These are phyloP conservation scores for Drosophila prostipennis DNA, from an alignment of 2,888 invertebrate species.

Conservation along the genomic window DNA sequence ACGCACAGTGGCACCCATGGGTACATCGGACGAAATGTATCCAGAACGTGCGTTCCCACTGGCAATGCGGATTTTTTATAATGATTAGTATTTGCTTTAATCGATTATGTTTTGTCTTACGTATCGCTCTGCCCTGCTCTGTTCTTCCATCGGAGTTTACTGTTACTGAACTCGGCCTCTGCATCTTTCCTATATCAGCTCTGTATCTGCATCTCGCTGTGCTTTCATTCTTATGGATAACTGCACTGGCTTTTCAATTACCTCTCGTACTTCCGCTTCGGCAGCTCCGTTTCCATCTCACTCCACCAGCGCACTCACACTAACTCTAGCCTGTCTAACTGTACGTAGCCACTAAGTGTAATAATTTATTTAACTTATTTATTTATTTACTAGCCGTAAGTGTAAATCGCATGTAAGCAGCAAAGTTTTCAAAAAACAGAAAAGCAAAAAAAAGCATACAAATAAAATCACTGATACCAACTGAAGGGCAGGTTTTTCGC, in stretches of 20 bases:
- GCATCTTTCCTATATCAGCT: not conserved
- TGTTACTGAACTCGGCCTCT: constrained; percentile 43
- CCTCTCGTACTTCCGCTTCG: constrained; percentile 50
- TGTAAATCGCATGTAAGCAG: constrained; percentile 64
- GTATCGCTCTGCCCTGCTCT: constrained; percentile 20
- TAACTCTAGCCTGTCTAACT: constrained; percentile 63
- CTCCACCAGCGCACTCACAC: constrained; percentile 31
- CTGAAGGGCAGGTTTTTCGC: not conserved
- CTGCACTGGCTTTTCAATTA: constrained; percentile 70
- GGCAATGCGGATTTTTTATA: constrained; percentile 44
- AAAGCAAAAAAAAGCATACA: constrained; percentile 59
- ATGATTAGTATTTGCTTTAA: constrained; percentile 71
- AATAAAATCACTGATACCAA: constrained; percentile 26
- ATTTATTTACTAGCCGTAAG: constrained; percentile 73
- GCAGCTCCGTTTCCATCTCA: constrained; percentile 53
- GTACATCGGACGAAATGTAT: constrained; percentile 69
- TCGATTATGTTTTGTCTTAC: constrained; percentile 64
- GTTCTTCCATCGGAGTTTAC: constrained; percentile 31
- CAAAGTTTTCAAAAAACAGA: constrained; percentile 76
- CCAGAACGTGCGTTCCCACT: constrained; percentile 65
- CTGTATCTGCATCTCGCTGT: constrained; percentile 19
- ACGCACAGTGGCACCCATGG: constrained; percentile 68
- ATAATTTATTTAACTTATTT: constrained; percentile 71
- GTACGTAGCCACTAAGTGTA: constrained; percentile 67
- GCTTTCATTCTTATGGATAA: constrained; percentile 31